Evolutionary conservation across 1,140 invertebrate species (phyloP).

Genomic region (Physella acuta): DNA sequence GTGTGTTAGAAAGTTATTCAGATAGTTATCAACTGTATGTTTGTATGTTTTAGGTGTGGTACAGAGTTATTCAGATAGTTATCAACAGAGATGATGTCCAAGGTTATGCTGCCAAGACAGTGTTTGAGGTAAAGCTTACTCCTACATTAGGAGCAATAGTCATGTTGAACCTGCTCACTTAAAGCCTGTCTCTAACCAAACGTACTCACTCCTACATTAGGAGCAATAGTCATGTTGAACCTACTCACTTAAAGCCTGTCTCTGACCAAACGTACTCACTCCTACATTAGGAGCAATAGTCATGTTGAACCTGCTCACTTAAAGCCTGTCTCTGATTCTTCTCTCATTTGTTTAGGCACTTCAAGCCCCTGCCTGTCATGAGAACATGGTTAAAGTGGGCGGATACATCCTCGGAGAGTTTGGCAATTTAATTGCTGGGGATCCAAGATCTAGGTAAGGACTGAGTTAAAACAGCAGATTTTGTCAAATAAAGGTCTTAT

Average conservation of each 20-base stretch:
- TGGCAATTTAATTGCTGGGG: constrained; percentile 98
- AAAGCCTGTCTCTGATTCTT: too few species aligned
- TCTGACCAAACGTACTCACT: too few species aligned
- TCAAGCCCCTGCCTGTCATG: constrained; percentile 97
- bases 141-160: too few species aligned
- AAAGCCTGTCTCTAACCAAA: too few species aligned
- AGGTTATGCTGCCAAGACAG: constrained; percentile 98
- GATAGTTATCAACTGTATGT: constrained; percentile 94
- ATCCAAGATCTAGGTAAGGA: constrained; percentile 81
- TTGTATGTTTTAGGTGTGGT: constrained; percentile 82
- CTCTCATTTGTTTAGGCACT: constrained; percentile 78
- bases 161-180: too few species aligned
- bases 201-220: too few species aligned
- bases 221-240: too few species aligned
- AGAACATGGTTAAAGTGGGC: constrained; percentile 99
- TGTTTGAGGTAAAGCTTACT: constrained; percentile 92
- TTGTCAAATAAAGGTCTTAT: too few species aligned
- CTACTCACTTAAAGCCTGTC: too few species aligned
- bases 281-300: too few species aligned
- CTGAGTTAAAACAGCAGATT: constrained; percentile 2
- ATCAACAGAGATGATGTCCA: constrained; percentile 97
- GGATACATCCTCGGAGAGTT: constrained; percentile 99
- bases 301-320: too few species aligned
- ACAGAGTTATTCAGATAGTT: constrained; percentile 99
- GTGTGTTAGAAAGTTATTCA: constrained; percentile 99